phyloP scores from a whole-genome alignment of 2,888 invertebrate genomes.

The Ennomos quercinarius region DNA sequence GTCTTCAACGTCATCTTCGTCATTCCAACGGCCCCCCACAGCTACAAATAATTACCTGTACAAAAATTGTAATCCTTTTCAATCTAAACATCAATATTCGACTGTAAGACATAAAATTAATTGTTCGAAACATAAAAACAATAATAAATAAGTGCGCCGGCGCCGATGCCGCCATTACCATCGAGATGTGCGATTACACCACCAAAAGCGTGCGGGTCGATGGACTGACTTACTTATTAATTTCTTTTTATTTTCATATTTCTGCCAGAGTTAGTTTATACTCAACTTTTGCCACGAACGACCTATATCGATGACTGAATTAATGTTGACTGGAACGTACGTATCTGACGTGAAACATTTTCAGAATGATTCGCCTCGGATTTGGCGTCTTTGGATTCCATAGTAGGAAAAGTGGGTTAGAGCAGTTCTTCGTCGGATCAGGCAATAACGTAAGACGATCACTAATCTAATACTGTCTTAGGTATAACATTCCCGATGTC shows the following conservation, averaged over 20 bases:
- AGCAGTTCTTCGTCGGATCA: no score
- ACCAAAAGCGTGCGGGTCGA: constrained; percentile 16
- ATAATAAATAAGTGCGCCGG: constrained; percentile 28
- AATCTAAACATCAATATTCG: constrained; percentile 28
- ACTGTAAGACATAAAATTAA: constrained; percentile 31
- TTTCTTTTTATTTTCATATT: constrained; percentile 23
- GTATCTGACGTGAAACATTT: no score
- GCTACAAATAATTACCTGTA: constrained; percentile 5
- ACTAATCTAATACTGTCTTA: no score
- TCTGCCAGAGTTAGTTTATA: constrained; percentile 14
- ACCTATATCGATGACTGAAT: no score
- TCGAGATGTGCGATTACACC: constrained; percentile 25
- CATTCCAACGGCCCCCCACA: constrained; percentile 17
- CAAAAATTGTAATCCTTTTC: constrained; percentile 21
- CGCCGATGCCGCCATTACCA: constrained; percentile 26
- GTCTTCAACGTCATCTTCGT: no score
- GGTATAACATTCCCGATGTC: no score
- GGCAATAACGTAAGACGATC: no score
- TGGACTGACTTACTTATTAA: constrained; percentile 25
- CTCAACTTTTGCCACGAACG: constrained; percentile 3
- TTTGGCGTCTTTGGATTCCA: no score
- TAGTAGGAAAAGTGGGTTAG: no score
- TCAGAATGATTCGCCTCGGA: no score
- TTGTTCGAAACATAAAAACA: constrained; percentile 31
- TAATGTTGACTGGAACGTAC: no score